Evolutionary conservation across 2,797 vertebrate genomes (phyloP).

Genomic region (Enteromius radiatus): DNA sequence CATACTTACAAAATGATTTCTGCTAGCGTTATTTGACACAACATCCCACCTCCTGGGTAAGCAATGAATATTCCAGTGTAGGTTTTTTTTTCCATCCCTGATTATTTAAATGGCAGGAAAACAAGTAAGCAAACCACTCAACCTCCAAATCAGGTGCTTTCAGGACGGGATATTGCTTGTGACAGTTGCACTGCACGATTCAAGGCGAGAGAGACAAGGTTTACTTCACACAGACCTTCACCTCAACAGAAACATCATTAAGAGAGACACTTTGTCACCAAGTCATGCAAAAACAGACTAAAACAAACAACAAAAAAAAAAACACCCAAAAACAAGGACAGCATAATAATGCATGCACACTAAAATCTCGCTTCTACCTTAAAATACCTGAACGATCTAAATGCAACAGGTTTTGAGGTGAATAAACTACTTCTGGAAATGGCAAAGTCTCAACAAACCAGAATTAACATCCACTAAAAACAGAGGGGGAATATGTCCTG

Average conservation of each 20-base stretch:
- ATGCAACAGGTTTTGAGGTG: not conserved
- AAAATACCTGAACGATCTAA: not conserved
- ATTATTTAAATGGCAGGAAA: constrained; percentile 31
- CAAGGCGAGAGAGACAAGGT: not conserved
- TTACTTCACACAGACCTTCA: constrained; percentile 17
- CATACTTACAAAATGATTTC: not conserved
- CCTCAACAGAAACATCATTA: not conserved
- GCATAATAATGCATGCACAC: not conserved
- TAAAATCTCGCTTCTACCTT: not conserved
- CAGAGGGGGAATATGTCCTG: not conserved
- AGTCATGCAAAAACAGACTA: not conserved
- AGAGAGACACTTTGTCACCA: not conserved
- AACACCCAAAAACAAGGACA: not conserved
- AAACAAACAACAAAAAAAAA: too few relatives aligned
- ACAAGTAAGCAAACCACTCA: constrained; percentile 15
- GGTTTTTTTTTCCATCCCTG: constrained; percentile 25
- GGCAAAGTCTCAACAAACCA: not conserved
- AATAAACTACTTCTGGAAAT: not conserved
- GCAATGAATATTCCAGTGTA: constrained; percentile 35
- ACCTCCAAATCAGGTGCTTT: not conserved
- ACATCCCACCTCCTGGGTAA: not conserved
- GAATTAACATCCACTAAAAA: not conserved
- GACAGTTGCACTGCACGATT: not conserved
- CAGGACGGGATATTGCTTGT: not conserved
- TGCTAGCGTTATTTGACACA: not conserved